Conservation (phyloP, 92 coral and sea anemone species). For the Epizoanthus illoricatus region DNA sequence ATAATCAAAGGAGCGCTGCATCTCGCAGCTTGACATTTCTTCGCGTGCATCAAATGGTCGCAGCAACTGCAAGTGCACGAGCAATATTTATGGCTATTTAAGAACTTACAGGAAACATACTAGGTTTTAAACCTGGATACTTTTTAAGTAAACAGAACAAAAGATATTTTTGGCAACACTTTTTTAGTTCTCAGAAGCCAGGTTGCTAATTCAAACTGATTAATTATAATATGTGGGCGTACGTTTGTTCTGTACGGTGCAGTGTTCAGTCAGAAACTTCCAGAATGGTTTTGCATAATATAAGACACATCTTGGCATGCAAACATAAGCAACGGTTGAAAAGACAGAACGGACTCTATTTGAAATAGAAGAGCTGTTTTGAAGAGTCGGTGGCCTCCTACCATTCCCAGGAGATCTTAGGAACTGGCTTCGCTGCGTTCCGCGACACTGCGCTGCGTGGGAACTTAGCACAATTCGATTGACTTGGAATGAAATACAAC, state of each 20-base stretch:
- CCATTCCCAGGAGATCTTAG: background rate
- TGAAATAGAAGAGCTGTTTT: background rate
- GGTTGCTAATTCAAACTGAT: too few relatives aligned
- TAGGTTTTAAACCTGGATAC: too few relatives aligned
- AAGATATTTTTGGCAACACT: background rate
- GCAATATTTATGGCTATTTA: too few relatives aligned
- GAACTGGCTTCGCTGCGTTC: background rate
- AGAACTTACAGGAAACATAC: too few relatives aligned
- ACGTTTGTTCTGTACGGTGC: background rate
- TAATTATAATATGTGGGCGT: background rate
- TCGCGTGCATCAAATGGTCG: too few relatives aligned
- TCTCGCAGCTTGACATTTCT: too few relatives aligned
- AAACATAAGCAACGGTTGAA: too few relatives aligned
- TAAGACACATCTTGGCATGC: background rate
- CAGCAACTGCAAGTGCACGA: too few relatives aligned
- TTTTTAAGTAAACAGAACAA: background rate
- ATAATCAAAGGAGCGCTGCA: background rate
- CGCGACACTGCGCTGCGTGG: conserved; percentile 18
- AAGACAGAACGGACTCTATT: background rate
- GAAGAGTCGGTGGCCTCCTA: background rate
- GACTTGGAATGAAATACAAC: too few relatives aligned
- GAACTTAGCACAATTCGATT: background rate
- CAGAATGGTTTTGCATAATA: background rate
- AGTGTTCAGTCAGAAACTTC: background rate
- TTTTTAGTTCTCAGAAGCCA: background rate